Conservation (phyloP, 92 coral and sea anemone genomes). For the Palythoa caribaeorum region DNA sequence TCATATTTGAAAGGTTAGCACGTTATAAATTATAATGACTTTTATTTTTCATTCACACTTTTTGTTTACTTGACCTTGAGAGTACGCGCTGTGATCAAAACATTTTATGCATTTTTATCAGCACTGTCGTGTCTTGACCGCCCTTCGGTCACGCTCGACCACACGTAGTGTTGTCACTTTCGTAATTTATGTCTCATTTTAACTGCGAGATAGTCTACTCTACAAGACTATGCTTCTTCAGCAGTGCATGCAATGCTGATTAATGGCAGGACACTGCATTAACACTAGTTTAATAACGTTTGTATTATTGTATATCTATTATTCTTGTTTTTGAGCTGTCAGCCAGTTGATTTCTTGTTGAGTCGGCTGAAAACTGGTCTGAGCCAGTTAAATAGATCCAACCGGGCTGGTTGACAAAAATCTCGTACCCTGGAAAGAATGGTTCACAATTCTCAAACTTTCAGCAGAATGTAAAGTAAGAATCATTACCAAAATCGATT, state of each 20-base stretch:
- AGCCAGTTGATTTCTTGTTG: conserved; percentile 43
- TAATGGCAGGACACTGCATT: conserved; percentile 22
- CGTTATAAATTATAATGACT: no score
- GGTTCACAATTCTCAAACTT: no score
- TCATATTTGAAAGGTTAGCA: no score
- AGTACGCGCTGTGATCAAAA: no score
- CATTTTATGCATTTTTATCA: no score
- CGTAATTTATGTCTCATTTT: background rate
- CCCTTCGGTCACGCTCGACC: background rate
- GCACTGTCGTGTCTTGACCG: no score
- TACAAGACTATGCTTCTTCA: background rate
- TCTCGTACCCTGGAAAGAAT: no score
- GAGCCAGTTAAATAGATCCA: conserved; percentile 46
- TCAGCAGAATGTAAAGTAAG: no score
- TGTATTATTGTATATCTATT: conserved; percentile 30
- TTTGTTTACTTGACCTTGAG: no score
- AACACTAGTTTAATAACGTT: conserved; percentile 28
- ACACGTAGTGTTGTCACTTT: no score
- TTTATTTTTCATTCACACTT: no score
- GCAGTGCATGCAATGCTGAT: conserved; percentile 2
- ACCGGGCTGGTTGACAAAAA: conserved; percentile 28
- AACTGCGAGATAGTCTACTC: conserved; percentile 1
- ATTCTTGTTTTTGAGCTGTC: conserved; percentile 39
- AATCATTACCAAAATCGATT: no score
- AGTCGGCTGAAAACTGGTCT: conserved; percentile 29